A percentile compares a stretch with the other conserved stretches of the same genome.
Conservation (phyloP, 1,140 invertebrate species). For the Achroia grisella region DNA sequence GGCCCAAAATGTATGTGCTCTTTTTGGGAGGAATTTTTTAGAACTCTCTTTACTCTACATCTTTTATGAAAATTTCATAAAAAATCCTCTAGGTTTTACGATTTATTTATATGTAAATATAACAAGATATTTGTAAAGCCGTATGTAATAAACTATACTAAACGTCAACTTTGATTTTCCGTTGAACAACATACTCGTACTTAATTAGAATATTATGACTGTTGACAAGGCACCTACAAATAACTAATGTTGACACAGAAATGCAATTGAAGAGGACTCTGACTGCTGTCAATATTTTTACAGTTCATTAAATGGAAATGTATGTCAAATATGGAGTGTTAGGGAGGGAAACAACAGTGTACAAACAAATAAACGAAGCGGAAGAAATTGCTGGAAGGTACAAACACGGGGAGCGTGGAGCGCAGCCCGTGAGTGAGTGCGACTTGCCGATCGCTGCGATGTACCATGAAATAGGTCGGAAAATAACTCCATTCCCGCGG, state of each 20-base stretch:
- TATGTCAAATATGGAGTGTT: slow-evolving; percentile 24
- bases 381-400: slow-evolving; percentile 59
- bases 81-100: too few relatives aligned
- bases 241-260: background rate
- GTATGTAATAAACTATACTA: too few relatives aligned
- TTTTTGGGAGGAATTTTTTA: too few relatives aligned
- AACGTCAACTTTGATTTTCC: too few relatives aligned
- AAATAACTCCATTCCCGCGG: slow-evolving; percentile 62
- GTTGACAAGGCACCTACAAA: too few relatives aligned
- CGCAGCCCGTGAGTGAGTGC: slow-evolving; percentile 18
- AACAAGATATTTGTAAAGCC: too few relatives aligned
- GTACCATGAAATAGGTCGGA: slow-evolving; percentile 60
- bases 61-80: too few relatives aligned
- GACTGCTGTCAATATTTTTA: slow-evolving; percentile 2
- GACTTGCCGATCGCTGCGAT: slow-evolving; percentile 44
- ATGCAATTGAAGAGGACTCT: background rate
- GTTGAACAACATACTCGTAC: too few relatives aligned
- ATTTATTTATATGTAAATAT: too few relatives aligned
- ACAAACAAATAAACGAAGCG: slow-evolving; percentile 60
- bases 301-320: slow-evolving; percentile 20
- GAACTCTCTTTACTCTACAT: too few relatives aligned
- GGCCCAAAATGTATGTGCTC: too few relatives aligned
- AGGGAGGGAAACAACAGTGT: slow-evolving; percentile 24
- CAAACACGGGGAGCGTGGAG: slow-evolving; percentile 31
- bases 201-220: too few relatives aligned